phyloP scores from a whole-genome alignment of 2,113 vertebrate genomes.

The Osmerus mordax region DNA sequence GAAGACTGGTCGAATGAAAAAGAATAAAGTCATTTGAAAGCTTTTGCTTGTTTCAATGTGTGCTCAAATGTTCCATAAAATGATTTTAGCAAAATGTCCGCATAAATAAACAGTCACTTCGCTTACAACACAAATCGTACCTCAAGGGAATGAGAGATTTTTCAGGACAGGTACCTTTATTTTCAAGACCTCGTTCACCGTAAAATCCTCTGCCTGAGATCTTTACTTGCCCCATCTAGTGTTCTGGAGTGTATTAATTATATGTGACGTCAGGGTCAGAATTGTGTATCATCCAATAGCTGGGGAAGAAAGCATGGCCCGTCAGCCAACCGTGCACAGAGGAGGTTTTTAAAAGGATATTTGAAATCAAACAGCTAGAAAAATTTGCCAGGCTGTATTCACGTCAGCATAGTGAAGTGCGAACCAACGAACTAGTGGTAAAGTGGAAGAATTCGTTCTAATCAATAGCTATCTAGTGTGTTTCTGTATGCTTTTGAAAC shows the following conservation, averaged over 20 bases:
- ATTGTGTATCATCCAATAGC: conserved; percentile 53
- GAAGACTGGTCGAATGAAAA: neutral
- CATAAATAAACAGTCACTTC: no score
- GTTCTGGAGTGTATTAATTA: conserved; percentile 4
- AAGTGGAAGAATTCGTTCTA: no score
- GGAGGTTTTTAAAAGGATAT: conserved; percentile 60
- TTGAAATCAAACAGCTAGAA: conserved; percentile 64
- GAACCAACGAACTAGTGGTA: no score
- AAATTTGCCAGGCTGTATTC: neutral
- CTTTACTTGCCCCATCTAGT: conserved; percentile 15
- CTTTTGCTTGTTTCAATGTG: neutral
- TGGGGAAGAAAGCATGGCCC: neutral
- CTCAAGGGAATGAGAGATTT: no score
- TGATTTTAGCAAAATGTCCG: neutral
- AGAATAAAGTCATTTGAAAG: neutral
- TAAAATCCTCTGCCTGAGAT: neutral
- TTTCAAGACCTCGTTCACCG: no score
- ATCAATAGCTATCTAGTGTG: neutral
- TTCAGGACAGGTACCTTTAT: no score
- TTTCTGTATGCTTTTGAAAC: neutral
- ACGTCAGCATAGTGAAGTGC: no score
- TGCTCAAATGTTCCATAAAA: neutral
- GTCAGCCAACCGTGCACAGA: conserved; percentile 56
- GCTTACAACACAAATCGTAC: no score
- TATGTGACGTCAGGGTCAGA: conserved; percentile 21